Conservation (phyloP, 2,113 vertebrate species). For the Plecotus auritus region DNA sequence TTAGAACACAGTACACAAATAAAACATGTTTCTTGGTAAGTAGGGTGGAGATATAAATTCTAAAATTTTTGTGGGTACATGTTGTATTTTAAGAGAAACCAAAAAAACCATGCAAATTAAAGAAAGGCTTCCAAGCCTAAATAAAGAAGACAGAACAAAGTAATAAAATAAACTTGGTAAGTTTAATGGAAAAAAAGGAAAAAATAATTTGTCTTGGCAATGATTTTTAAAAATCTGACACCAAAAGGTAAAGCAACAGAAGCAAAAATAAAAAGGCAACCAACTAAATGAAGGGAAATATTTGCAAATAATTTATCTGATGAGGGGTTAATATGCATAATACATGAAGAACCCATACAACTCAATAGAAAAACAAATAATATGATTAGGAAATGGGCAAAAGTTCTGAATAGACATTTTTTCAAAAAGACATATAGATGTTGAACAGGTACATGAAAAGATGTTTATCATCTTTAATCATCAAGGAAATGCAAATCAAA, state of each 20-base stretch:
- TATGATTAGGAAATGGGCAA: background rate
- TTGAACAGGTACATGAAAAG: background rate
- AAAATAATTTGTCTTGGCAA: background rate
- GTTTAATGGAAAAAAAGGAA: background rate
- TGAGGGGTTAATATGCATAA: background rate
- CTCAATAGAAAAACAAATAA: background rate
- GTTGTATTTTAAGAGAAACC: background rate
- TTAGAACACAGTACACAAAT: background rate
- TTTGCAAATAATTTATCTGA: background rate
- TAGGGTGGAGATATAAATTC: background rate
- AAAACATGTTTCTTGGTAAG: background rate
- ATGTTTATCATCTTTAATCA: background rate
- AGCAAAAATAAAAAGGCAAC: background rate
- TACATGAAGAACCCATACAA: background rate
- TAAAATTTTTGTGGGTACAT: background rate
- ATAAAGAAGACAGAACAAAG: background rate
- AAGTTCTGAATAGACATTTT: background rate
- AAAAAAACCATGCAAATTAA: background rate
- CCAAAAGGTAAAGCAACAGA: background rate
- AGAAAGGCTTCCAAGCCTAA: background rate
- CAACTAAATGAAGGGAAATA: background rate
- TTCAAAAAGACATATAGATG: background rate
- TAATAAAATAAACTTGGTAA: background rate
- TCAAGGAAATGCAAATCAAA: background rate
- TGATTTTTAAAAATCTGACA: background rate